Conservation (phyloP, 2,888 invertebrate genomes). For the Tinea pellionella region DNA sequence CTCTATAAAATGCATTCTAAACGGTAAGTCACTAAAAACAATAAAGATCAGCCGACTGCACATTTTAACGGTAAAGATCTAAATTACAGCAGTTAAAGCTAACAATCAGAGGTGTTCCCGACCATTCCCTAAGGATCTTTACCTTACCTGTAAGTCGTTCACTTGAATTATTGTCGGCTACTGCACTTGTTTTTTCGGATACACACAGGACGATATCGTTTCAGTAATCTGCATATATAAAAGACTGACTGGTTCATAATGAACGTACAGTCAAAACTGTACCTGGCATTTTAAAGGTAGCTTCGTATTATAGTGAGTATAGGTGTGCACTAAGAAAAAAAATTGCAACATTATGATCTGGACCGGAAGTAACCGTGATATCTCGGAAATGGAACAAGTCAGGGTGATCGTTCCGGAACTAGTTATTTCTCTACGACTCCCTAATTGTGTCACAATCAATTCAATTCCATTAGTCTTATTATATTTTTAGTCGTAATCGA, state of each 20-base stretch:
- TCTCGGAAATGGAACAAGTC: too few relatives aligned
- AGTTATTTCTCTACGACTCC: too few relatives aligned
- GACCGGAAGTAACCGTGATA: too few relatives aligned
- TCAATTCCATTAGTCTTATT: too few relatives aligned
- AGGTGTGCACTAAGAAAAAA: too few relatives aligned
- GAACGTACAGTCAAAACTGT: too few relatives aligned
- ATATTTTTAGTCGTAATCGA: background rate
- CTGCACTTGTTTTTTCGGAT: background rate
- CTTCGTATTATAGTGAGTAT: too few relatives aligned
- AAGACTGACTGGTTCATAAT: too few relatives aligned
- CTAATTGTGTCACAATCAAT: too few relatives aligned
- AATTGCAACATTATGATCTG: too few relatives aligned
- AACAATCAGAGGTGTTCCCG: slow-evolving; percentile 28
- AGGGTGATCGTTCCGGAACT: too few relatives aligned
- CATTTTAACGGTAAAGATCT: slow-evolving; percentile 17
- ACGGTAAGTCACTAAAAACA: background rate
- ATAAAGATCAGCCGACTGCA: slow-evolving; percentile 1
- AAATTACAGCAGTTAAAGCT: slow-evolving; percentile 37
- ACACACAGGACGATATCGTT: background rate
- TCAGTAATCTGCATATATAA: background rate
- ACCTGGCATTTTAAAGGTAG: too few relatives aligned
- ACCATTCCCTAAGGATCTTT: background rate
- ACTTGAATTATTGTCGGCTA: slow-evolving; percentile 1
- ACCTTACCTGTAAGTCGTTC: background rate
- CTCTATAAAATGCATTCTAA: background rate